These are phyloP conservation scores for Lasius platythorax DNA, from an alignment of 2,888 invertebrate species.

Conservation along the genomic window DNA sequence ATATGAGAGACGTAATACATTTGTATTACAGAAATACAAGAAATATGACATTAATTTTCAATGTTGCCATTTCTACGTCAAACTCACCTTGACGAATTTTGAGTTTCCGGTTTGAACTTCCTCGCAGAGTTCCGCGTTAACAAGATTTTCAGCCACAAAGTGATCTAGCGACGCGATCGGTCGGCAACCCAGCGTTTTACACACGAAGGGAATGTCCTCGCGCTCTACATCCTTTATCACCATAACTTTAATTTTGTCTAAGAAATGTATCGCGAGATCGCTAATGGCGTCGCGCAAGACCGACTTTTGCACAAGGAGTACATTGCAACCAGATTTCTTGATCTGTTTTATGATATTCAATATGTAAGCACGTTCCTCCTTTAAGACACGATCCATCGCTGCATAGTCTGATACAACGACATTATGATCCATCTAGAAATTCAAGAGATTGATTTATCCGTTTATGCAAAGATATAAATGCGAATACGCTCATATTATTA, in stretches of 20 bases:
- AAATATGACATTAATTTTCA: not conserved
- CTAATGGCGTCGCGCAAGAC: slow-evolving; percentile 97
- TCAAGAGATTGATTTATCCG: slow-evolving; percentile 1
- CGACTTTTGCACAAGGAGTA: slow-evolving; percentile 95
- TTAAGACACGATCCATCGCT: slow-evolving; percentile 99
- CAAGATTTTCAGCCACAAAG: slow-evolving; percentile 96
- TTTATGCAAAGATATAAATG: not conserved
- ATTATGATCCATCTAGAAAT: slow-evolving; percentile 95
- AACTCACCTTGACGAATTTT: slow-evolving; percentile 94
- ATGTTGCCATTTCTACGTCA: not conserved
- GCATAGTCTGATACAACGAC: slow-evolving; percentile 99
- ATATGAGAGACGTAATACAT: not conserved
- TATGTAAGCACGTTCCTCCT: slow-evolving; percentile 99
- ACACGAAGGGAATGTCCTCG: slow-evolving; percentile 99
- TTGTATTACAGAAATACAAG: not conserved
- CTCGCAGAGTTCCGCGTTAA: slow-evolving; percentile 97
- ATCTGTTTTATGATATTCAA: slow-evolving; percentile 99
- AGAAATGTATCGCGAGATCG: slow-evolving; percentile 98
- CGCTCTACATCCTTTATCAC: slow-evolving; percentile 99
- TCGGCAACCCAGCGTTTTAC: slow-evolving; percentile 96
- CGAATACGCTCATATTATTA: not conserved
- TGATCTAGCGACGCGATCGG: slow-evolving; percentile 99
- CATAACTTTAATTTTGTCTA: slow-evolving; percentile 99
- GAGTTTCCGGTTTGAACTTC: slow-evolving; percentile 95
- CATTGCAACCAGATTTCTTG: slow-evolving; percentile 99